Percentiles rank a stretch among this genome's conserved stretches.
Evolutionary conservation across 1,140 invertebrate species (phyloP).

Genomic region (Ostrea edulis): DNA sequence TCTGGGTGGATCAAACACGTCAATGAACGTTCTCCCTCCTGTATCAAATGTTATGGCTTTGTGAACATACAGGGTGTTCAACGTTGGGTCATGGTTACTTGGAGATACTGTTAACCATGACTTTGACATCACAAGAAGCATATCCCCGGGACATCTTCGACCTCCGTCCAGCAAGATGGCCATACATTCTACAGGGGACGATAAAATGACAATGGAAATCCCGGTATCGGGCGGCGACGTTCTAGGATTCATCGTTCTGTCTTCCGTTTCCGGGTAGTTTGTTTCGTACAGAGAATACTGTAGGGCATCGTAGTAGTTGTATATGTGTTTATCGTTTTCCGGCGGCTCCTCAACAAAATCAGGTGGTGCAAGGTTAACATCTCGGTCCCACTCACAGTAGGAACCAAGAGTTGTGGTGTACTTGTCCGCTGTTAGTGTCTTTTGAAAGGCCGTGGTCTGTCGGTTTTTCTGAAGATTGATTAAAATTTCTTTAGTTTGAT

Average conservation of each 20-base stretch:
- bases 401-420: conserved; percentile 54
- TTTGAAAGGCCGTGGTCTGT: background rate
- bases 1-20: conserved; percentile 59
- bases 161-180: conserved; percentile 59
- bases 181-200: conserved; percentile 62
- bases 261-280: conserved; percentile 73
- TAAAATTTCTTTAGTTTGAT: background rate
- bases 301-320: conserved; percentile 54
- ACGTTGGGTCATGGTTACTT: conserved; percentile 3
- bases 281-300: conserved; percentile 54
- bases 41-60: conserved; percentile 59
- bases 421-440: background rate
- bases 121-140: conserved; percentile 60
- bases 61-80: conserved; percentile 56
- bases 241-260: conserved; percentile 43
- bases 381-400: conserved; percentile 49
- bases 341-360: conserved; percentile 39
- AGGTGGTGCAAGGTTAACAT: conserved; percentile 47
- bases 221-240: background rate
- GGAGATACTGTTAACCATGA: conserved; percentile 53
- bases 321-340: conserved; percentile 46
- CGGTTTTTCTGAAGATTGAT: background rate
- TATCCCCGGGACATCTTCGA: conserved; percentile 56
- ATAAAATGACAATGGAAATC: conserved; percentile 55
- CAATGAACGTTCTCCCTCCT: conserved; percentile 57